Percentiles rank a stretch among this genome's conserved stretches.
Evolutionary conservation across 1,140 invertebrate genomes (phyloP).

Genomic region (Ceratitis capitata): DNA sequence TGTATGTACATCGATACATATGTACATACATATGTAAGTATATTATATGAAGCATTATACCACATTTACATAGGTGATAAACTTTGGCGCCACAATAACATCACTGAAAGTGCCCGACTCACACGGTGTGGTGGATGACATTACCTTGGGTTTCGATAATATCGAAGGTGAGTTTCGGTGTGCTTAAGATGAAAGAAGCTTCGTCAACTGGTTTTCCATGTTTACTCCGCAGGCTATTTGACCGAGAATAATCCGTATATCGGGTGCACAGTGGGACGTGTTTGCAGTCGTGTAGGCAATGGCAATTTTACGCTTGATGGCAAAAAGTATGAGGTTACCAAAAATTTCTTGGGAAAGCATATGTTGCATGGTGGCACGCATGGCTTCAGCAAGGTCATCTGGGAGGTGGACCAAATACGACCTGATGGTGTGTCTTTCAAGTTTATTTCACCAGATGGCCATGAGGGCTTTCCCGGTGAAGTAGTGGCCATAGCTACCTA

Average conservation of each 20-base stretch:
- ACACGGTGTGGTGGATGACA: slow-evolving; percentile 73
- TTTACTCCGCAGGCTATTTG: slow-evolving; percentile 46
- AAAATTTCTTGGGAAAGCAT: slow-evolving; percentile 76
- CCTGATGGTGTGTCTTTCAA: slow-evolving; percentile 72
- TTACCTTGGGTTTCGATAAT: slow-evolving; percentile 82
- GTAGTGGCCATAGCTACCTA: slow-evolving; percentile 76
- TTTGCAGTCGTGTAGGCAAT: slow-evolving; percentile 85
- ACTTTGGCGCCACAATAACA: slow-evolving; percentile 81
- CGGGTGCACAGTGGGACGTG: slow-evolving; percentile 87
- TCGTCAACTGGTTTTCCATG: neutral
- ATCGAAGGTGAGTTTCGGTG: slow-evolving; percentile 68
- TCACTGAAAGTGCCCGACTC: slow-evolving; percentile 79
- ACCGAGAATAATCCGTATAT: slow-evolving; percentile 75
- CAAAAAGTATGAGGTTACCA: slow-evolving; percentile 73
- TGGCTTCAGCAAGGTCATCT: slow-evolving; percentile 88
- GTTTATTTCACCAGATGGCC: slow-evolving; percentile 79
- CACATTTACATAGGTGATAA: neutral
- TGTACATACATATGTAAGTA: too few relatives aligned
- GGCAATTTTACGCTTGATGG: slow-evolving; percentile 77
- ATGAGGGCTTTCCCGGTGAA: slow-evolving; percentile 87
- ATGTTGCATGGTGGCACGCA: slow-evolving; percentile 87
- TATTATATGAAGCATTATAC: neutral
- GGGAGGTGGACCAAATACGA: slow-evolving; percentile 66
- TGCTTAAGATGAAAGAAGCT: neutral
- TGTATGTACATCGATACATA: too few relatives aligned